Conservation (phyloP, 2,797 vertebrate species). For the Acanthurus tractus region DNA sequence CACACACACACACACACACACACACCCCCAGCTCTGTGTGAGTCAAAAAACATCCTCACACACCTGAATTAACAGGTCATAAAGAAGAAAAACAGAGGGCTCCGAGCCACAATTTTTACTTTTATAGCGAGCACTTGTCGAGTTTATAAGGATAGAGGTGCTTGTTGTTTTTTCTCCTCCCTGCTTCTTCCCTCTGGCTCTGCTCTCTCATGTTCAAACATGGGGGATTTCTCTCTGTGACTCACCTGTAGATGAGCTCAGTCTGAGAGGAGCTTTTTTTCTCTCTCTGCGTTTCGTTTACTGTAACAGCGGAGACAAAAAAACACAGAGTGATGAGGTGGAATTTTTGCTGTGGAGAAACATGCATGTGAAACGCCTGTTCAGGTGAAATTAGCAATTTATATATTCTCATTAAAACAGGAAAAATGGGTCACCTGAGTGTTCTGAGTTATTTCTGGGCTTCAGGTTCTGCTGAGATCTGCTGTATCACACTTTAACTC, state of each 20-base stretch:
- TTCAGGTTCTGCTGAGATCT: constrained; percentile 11
- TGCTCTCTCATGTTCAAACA: constrained; percentile 60
- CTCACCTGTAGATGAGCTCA: constrained; percentile 58
- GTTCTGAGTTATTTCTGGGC: background rate
- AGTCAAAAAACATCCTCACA: constrained; percentile 42
- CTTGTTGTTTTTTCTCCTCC: constrained; percentile 43
- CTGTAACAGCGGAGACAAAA: constrained; percentile 10
- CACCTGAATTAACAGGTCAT: constrained; percentile 73
- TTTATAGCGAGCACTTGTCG: constrained; percentile 72
- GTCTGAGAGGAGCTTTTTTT: constrained; percentile 13
- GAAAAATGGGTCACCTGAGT: background rate
- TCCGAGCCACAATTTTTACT: constrained; percentile 58
- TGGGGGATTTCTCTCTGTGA: constrained; percentile 66
- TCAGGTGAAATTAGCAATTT: constrained; percentile 17
- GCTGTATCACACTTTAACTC: constrained; percentile 4
- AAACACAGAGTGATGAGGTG: background rate
- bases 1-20: constrained; percentile 26
- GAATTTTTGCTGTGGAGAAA: constrained; percentile 16
- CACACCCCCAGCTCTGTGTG: constrained; percentile 14
- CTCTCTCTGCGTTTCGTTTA: constrained; percentile 13
- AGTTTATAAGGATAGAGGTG: constrained; percentile 65
- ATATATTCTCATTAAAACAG: background rate
- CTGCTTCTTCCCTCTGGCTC: constrained; percentile 40
- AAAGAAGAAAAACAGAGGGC: constrained; percentile 69
- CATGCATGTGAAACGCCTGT: constrained; percentile 3